Evolutionary conservation across 2,888 invertebrate species (phyloP).

Genomic region (Xestia rhomboidea): DNA sequence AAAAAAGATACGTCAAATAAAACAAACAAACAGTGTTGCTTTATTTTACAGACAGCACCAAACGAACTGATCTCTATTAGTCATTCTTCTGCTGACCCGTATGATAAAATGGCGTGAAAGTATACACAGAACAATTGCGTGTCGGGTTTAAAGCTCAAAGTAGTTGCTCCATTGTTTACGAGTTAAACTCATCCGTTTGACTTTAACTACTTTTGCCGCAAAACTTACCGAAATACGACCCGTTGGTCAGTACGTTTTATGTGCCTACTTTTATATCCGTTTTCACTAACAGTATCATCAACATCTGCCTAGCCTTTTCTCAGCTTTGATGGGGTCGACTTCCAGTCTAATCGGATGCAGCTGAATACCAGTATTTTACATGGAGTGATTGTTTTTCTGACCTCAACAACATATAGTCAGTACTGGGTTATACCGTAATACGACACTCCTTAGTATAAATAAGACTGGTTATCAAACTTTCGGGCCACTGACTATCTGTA

Average conservation of each 20-base stretch:
- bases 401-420: not conserved
- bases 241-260: constrained; percentile 29
- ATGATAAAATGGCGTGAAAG: constrained; percentile 31
- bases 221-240: constrained; percentile 17
- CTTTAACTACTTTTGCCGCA: constrained; percentile 55
- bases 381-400: not conserved
- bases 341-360: not conserved
- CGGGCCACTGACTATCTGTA: not conserved
- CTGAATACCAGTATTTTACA: not conserved
- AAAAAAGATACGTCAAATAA: not conserved
- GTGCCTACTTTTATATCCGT: not conserved
- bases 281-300: not conserved
- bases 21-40: not conserved
- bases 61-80: not conserved
- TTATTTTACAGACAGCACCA: not conserved
- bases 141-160: constrained; percentile 59
- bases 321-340: not conserved
- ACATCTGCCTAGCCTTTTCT: not conserved
- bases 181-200: constrained; percentile 45
- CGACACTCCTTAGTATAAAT: not conserved
- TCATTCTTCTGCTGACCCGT: constrained; percentile 5
- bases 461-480: not conserved
- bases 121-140: constrained; percentile 37
- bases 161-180: constrained; percentile 59
- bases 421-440: not conserved